Percentiles rank a stretch among this genome's conserved stretches.
Conservation (phyloP, 2,888 invertebrate species). For the Rhaphigaster nebulosa region DNA sequence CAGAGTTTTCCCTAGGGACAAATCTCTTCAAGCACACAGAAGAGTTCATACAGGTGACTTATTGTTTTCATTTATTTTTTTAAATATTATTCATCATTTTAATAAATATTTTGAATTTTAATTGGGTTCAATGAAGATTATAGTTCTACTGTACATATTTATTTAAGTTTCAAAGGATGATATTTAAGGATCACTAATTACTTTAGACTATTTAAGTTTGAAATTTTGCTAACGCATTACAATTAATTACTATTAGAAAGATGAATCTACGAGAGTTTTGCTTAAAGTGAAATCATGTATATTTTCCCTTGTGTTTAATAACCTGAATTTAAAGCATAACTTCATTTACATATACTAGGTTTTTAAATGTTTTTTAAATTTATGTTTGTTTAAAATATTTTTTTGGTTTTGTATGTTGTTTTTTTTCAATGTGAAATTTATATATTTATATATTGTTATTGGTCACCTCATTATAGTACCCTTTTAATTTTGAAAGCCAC, state of each 20-base stretch:
- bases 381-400: not conserved
- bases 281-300: not conserved
- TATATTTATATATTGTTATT: not conserved
- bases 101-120: too few species aligned
- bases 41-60: conserved; percentile 75
- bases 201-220: not conserved
- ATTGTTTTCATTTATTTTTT: not conserved
- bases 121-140: not conserved
- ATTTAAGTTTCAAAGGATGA: too few species aligned
- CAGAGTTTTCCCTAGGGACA: conserved; percentile 82
- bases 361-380: not conserved
- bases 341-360: not conserved
- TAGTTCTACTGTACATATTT: not conserved
- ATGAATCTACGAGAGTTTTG: not conserved
- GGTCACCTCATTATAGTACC: not conserved
- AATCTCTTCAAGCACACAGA: conserved; percentile 79
- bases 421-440: not conserved
- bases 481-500: not conserved
- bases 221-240: too few species aligned
- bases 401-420: not conserved
- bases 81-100: not conserved
- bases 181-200: not conserved
- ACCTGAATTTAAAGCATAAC: not conserved
- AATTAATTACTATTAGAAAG: too few species aligned
- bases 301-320: not conserved